Percentiles rank a stretch among this genome's conserved stretches.
Evolutionary conservation across 2,113 vertebrate genomes (phyloP).

Genomic region (Alosa alosa): DNA sequence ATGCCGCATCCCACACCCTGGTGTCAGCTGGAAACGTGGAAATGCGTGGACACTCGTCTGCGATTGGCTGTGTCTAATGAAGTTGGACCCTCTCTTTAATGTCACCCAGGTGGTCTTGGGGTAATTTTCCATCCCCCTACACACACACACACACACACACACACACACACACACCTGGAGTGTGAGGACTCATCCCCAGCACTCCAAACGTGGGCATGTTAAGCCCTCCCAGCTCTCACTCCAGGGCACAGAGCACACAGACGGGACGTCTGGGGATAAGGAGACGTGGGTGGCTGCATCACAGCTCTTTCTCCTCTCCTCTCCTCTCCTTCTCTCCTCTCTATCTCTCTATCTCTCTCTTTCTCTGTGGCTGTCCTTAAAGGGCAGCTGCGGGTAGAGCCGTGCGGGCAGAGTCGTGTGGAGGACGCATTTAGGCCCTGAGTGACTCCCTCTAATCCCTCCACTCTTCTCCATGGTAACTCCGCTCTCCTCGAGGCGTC

Average conservation of each 20-base stretch:
- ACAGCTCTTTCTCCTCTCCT: not conserved
- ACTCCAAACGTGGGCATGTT: not conserved
- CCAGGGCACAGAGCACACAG: not conserved
- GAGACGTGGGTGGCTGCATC: slow-evolving; percentile 5
- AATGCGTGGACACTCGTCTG: not conserved
- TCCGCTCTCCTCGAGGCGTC: not conserved
- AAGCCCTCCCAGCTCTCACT: not conserved
- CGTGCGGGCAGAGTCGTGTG: too few species aligned
- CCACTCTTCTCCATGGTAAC: not conserved
- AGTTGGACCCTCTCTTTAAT: not conserved
- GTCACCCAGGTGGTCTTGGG: not conserved
- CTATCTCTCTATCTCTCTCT: not conserved
- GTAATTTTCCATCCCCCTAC: not conserved
- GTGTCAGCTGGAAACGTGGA: not conserved
- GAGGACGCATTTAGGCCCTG: not conserved
- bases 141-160: not conserved
- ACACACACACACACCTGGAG: not conserved
- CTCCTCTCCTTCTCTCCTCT: not conserved
- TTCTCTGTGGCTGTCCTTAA: not conserved
- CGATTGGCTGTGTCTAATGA: not conserved
- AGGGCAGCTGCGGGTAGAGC: not conserved
- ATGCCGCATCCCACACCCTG: not conserved
- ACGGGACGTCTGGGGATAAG: not conserved
- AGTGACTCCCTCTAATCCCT: not conserved
- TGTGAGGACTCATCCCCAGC: not conserved